A percentile compares a stretch with the other conserved stretches of the same genome.
Evolutionary conservation across 2,888 invertebrate genomes (phyloP).

Genomic region (Carpatolechia fugitivella): DNA sequence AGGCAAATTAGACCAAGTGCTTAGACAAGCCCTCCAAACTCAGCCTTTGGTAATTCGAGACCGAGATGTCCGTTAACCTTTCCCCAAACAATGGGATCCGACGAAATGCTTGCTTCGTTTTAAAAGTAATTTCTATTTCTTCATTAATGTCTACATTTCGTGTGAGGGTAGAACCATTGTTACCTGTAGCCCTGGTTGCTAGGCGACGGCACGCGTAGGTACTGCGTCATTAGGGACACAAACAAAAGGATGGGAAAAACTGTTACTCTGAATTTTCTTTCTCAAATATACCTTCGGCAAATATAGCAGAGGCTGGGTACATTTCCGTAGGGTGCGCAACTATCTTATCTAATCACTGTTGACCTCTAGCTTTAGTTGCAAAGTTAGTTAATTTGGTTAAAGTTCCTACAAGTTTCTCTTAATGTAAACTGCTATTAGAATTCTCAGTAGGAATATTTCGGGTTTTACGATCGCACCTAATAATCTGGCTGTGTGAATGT

Average conservation of each 20-base stretch:
- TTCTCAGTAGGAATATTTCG: background rate
- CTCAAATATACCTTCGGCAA: background rate
- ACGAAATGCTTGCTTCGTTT: background rate
- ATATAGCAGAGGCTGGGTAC: background rate
- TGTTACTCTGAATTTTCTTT: background rate
- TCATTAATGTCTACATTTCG: constrained; percentile 20
- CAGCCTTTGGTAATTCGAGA: background rate
- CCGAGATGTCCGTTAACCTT: background rate
- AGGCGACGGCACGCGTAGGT: constrained; percentile 26
- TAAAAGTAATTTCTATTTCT: constrained; percentile 18
- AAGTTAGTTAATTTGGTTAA: constrained; percentile 7
- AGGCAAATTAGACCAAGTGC: background rate
- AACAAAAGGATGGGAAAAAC: constrained; percentile 29
- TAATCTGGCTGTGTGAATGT: background rate
- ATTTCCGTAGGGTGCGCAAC: background rate
- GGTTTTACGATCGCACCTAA: constrained; percentile 2
- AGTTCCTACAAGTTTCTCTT: constrained; percentile 1
- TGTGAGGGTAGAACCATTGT: constrained; percentile 8
- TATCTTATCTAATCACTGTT: constrained; percentile 3
- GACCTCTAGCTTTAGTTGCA: background rate
- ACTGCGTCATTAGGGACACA: constrained; percentile 39
- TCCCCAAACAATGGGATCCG: background rate
- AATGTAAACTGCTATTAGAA: constrained; percentile 9
- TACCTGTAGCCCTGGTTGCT: constrained; percentile 12
- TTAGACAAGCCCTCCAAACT: background rate